A percentile compares a stretch with the other conserved stretches of the same genome.
Conservation (phyloP, 2,113 vertebrate species). For the Miniopterus natalensis region DNA sequence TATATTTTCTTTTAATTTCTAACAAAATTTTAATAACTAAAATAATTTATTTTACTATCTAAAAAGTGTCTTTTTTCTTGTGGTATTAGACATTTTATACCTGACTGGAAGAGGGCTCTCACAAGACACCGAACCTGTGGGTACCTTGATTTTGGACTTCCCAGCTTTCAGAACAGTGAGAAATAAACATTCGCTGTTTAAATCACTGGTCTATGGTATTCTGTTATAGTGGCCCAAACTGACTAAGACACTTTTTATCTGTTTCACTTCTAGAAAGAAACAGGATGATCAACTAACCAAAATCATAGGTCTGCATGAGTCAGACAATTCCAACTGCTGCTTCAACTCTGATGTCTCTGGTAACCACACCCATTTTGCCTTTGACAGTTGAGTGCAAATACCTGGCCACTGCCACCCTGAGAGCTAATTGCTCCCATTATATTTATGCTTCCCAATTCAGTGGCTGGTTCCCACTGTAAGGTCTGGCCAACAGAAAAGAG, state of each 20-base stretch:
- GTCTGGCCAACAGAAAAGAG: background rate
- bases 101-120: background rate
- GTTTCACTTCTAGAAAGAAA: background rate
- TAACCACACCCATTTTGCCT: background rate
- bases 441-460: background rate
- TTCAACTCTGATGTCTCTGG: background rate
- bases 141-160: background rate
- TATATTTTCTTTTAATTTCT: background rate
- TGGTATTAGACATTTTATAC: background rate
- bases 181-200: background rate
- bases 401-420: background rate
- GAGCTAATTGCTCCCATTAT: background rate
- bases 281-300: background rate
- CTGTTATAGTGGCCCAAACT: background rate
- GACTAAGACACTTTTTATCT: background rate
- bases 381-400: background rate
- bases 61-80: background rate
- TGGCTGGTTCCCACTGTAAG: background rate
- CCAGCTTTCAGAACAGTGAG: background rate
- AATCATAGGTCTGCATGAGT: background rate
- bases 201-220: background rate
- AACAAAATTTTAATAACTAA: background rate
- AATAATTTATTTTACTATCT: background rate
- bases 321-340: background rate
- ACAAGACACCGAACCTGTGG: background rate